A percentile compares a stretch with the other conserved stretches of the same genome.
Conservation (phyloP, 2,888 invertebrate species). For the Sepiola atlantica region DNA sequence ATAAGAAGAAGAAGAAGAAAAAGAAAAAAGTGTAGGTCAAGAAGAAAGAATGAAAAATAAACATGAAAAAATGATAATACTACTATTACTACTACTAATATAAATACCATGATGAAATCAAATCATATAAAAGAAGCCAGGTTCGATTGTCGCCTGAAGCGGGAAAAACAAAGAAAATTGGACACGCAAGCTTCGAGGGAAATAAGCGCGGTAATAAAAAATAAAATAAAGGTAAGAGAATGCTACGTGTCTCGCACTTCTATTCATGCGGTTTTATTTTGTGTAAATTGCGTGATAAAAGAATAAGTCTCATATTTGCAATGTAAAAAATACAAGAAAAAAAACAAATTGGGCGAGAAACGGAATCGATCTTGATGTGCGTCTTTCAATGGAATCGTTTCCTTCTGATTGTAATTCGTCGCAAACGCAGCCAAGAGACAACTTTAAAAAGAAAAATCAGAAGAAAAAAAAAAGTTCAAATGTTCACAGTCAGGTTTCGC, state of each 20-base stretch:
- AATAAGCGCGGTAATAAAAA: background rate
- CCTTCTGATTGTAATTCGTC: background rate
- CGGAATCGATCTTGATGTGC: background rate
- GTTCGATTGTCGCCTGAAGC: background rate
- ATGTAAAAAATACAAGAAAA: background rate
- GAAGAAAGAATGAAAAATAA: too few species aligned
- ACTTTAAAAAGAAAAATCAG: too few species aligned
- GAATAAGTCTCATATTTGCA: constrained; percentile 20
- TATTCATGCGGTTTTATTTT: constrained; percentile 14
- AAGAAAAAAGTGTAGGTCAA: too few species aligned
- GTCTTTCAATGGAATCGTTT: background rate
- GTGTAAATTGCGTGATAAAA: background rate
- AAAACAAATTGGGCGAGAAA: background rate
- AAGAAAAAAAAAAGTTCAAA: too few species aligned
- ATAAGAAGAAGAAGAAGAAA: too few species aligned
- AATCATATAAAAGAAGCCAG: too few species aligned
- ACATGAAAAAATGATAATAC: too few species aligned
- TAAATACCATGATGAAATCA: too few species aligned
- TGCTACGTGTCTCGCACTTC: background rate
- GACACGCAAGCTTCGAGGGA: background rate
- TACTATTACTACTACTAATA: too few species aligned
- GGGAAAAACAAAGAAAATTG: background rate
- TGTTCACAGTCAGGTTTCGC: too few species aligned
- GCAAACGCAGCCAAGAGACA: too few species aligned
- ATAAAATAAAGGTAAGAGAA: background rate